Evolutionary conservation across 2,113 vertebrate species (phyloP).

Genomic region (Ornithorhynchus anatinus): DNA sequence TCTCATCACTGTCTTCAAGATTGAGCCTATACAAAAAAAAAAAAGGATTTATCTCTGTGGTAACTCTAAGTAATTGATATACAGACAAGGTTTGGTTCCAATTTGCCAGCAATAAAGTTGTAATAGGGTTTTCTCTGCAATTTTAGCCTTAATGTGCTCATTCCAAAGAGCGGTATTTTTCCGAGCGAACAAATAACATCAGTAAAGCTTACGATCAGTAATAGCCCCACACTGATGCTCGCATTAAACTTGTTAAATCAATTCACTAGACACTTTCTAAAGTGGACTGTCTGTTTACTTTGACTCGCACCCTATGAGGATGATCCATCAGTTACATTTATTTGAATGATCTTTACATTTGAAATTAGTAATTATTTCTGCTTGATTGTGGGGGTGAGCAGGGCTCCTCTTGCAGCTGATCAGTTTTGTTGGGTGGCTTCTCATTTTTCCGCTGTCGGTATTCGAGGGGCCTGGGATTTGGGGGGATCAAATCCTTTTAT

Average conservation of each 20-base stretch:
- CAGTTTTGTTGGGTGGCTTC: constrained; percentile 42
- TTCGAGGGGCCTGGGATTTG: constrained; percentile 38
- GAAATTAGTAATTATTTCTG: constrained; percentile 80
- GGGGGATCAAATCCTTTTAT: constrained; percentile 21
- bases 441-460: constrained; percentile 41
- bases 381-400: constrained; percentile 65
- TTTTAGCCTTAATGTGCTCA: constrained; percentile 96
- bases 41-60: constrained; percentile 92
- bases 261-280: constrained; percentile 90
- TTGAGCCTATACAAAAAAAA: constrained; percentile 83
- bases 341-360: constrained; percentile 81
- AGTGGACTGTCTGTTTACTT: constrained; percentile 89
- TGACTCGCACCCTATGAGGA: constrained; percentile 76
- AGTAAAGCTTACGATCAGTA: constrained; percentile 94
- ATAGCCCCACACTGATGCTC: constrained; percentile 91
- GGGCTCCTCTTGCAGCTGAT: constrained; percentile 4
- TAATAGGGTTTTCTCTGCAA: constrained; percentile 97
- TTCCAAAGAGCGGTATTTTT: constrained; percentile 94
- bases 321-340: constrained; percentile 79
- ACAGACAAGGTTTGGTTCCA: constrained; percentile 96
- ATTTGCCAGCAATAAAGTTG: constrained; percentile 97
- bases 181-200: constrained; percentile 95
- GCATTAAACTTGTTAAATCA: constrained; percentile 95
- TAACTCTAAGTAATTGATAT: constrained; percentile 98
- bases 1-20: constrained; percentile 91